A percentile compares a stretch with the other conserved stretches of the same genome.
Conservation (phyloP, 2,113 vertebrate species). For the Nerophis lumbriciformis region DNA sequence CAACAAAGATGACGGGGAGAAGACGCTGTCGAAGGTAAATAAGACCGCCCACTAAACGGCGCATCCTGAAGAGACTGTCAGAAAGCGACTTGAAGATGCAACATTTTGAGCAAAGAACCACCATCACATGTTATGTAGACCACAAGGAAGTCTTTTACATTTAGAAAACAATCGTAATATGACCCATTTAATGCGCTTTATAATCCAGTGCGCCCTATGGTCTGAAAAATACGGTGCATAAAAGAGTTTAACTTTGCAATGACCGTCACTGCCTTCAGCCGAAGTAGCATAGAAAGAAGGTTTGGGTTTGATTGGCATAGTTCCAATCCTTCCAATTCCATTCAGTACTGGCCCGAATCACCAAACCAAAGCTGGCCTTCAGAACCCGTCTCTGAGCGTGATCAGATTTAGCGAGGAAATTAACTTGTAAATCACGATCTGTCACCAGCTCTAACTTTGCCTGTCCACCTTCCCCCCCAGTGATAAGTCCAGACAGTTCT, state of each 20-base stretch:
- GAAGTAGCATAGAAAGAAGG: not conserved
- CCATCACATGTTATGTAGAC: too few relatives aligned
- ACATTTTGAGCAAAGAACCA: too few relatives aligned
- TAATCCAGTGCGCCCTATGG: too few relatives aligned
- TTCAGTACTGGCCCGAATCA: constrained; percentile 61
- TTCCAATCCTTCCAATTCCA: constrained; percentile 55
- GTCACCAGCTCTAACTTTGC: constrained; percentile 50
- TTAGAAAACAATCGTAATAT: too few relatives aligned
- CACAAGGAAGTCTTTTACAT: too few relatives aligned
- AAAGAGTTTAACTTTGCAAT: constrained; percentile 30
- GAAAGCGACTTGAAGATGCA: too few relatives aligned
- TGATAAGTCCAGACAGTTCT: constrained; percentile 55
- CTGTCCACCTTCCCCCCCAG: constrained; percentile 38
- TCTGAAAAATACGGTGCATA: constrained; percentile 1
- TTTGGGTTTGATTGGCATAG: constrained; percentile 35
- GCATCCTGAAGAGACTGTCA: too few relatives aligned
- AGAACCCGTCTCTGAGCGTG: constrained; percentile 57
- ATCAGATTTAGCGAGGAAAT: constrained; percentile 55
- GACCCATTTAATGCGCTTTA: too few relatives aligned
- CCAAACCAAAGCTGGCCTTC: constrained; percentile 54
- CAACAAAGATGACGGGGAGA: too few relatives aligned
- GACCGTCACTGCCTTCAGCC: constrained; percentile 24
- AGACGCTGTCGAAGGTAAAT: too few relatives aligned
- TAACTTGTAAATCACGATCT: constrained; percentile 62
- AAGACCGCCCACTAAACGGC: too few relatives aligned